phyloP scores from a whole-genome alignment of 1,140 invertebrate species.

The Laupala kohalensis region DNA sequence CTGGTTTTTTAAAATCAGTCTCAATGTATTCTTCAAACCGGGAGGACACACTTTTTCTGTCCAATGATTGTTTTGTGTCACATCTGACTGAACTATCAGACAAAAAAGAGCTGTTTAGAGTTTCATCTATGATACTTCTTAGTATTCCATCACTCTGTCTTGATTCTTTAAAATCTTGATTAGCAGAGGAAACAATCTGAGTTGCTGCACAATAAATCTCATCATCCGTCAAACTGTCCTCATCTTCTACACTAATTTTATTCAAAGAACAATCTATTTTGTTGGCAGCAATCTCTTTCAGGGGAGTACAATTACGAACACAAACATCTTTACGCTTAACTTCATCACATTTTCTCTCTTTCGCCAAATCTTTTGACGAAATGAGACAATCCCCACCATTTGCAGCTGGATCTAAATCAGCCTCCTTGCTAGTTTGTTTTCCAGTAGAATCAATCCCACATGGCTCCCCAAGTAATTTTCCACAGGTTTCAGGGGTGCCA shows the following conservation, averaged over 20 bases:
- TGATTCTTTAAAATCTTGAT: neutral
- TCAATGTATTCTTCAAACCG: no score
- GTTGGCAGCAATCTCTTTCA: no score
- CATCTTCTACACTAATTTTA: neutral
- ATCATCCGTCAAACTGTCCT: neutral
- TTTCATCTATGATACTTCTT: no score
- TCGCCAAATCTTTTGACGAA: neutral
- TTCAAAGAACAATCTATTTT: no score
- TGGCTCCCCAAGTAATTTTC: neutral
- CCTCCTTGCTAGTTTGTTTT: neutral
- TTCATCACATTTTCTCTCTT: neutral
- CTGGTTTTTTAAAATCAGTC: no score
- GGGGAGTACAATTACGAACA: no score
- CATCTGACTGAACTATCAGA: no score
- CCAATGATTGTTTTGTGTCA: no score
- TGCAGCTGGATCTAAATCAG: neutral
- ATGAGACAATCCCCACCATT: neutral
- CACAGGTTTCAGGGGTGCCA: neutral
- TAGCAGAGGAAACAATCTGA: neutral
- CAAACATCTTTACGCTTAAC: no score
- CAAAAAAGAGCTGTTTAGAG: no score
- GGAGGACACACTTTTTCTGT: no score
- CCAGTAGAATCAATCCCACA: neutral
- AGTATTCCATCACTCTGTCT: no score
- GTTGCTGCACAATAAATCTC: neutral